phyloP scores from a whole-genome alignment of 2,797 vertebrate genomes.

The Hypotaenidia philippensis region DNA sequence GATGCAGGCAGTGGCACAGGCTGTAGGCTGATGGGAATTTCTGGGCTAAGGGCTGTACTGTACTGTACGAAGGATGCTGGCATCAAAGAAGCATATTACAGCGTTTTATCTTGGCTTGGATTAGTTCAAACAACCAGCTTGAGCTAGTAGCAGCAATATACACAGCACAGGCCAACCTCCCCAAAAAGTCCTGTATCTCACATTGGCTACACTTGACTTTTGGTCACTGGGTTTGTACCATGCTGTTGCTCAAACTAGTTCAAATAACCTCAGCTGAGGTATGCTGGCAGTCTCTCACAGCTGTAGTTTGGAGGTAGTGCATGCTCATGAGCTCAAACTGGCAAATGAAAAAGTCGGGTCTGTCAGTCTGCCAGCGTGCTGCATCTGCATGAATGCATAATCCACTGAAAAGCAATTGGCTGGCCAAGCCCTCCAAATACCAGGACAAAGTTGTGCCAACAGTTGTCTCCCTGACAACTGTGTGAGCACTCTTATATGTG shows the following conservation, averaged over 20 bases:
- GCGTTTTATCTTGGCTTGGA: neutral
- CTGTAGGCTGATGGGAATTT: slow-evolving; percentile 1
- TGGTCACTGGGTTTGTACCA: neutral
- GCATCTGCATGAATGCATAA: slow-evolving; percentile 21
- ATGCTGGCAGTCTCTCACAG: neutral
- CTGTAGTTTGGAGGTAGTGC: neutral
- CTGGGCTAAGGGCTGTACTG: neutral
- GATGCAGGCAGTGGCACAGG: neutral
- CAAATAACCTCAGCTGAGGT: neutral
- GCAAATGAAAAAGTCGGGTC: neutral
- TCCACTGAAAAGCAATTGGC: neutral
- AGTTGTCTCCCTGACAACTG: slow-evolving; percentile 29
- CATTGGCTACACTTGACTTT: neutral
- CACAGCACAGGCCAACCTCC: neutral
- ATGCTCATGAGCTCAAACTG: neutral
- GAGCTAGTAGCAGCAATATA: slow-evolving; percentile 7
- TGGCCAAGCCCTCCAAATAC: slow-evolving; percentile 33
- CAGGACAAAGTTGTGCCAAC: slow-evolving; percentile 41
- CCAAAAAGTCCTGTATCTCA: neutral
- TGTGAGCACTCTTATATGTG: neutral
- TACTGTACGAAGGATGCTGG: neutral
- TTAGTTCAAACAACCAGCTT: slow-evolving; percentile 27
- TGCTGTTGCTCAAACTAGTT: neutral
- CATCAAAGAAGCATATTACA: neutral
- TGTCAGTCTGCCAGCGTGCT: neutral